These are phyloP conservation scores for Yoshiicerus persimilis DNA, from an alignment of 1,140 invertebrate genomes.

Conservation along the genomic window DNA sequence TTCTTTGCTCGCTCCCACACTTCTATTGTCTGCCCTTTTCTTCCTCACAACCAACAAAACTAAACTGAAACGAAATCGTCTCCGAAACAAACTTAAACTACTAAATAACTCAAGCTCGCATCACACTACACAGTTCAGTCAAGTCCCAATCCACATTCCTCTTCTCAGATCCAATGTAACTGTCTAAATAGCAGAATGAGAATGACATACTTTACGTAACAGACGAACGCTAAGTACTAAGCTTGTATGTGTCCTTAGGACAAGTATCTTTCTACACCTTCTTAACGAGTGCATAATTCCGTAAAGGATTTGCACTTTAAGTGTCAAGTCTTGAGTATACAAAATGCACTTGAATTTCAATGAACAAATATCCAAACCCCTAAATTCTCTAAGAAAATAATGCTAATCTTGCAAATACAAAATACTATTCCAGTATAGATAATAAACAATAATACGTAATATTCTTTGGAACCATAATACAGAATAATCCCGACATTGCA, in stretches of 20 bases:
- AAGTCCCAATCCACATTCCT: background rate
- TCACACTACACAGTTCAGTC: background rate
- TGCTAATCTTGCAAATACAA: background rate
- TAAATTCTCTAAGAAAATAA: background rate
- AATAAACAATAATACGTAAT: no score
- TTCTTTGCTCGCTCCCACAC: slow-evolving; percentile 13
- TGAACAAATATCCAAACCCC: background rate
- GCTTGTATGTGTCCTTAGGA: background rate
- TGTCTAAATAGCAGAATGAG: background rate
- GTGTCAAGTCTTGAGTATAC: no score
- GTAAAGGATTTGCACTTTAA: background rate
- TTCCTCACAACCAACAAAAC: background rate
- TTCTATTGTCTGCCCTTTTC: slow-evolving; percentile 2
- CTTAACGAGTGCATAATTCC: background rate
- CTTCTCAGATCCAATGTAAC: background rate
- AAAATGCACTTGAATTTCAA: no score
- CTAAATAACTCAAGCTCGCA: slow-evolving; percentile 7
- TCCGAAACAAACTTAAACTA: background rate
- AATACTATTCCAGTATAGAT: no score
- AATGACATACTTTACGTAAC: background rate
- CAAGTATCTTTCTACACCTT: background rate
- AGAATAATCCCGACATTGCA: background rate
- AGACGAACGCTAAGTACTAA: background rate
- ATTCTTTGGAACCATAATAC: no score
- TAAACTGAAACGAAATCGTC: slow-evolving; percentile 4